Evolutionary conservation across 1,140 invertebrate genomes (phyloP).

Genomic region (Grapholita molesta): DNA sequence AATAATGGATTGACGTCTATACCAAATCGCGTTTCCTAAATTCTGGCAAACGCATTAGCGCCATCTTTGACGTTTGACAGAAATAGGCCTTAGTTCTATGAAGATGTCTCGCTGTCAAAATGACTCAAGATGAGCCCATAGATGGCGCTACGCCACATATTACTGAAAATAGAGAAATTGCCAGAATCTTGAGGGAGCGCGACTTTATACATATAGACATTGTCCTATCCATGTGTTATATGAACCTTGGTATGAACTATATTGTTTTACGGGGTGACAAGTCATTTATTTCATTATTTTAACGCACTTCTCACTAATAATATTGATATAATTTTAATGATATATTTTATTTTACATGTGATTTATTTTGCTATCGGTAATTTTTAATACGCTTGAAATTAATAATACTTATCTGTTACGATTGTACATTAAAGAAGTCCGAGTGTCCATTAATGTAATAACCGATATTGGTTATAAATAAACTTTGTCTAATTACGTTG

Average conservation of each 20-base stretch:
- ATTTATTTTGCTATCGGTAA: neutral
- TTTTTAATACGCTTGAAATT: constrained; percentile 11
- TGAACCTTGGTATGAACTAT: neutral
- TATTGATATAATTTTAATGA: neutral
- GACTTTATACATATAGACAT: too few species aligned
- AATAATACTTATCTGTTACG: neutral
- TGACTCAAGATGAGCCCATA: too few species aligned
- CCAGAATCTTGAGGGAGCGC: too few species aligned
- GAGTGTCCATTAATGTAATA: neutral
- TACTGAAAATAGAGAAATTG: too few species aligned
- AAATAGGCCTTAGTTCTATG: too few species aligned
- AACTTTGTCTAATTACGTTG: neutral
- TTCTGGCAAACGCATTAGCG: too few species aligned
- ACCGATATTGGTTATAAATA: constrained; percentile 7
- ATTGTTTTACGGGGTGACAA: neutral
- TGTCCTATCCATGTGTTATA: too few species aligned
- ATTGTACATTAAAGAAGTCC: neutral
- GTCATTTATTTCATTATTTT: constrained; percentile 6
- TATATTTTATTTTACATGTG: neutral
- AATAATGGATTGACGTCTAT: too few species aligned
- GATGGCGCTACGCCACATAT: too few species aligned
- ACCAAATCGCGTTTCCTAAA: too few species aligned
- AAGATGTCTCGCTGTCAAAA: too few species aligned
- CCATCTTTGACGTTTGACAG: too few species aligned
- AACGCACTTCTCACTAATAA: neutral